phyloP scores from a whole-genome alignment of 2,888 invertebrate species.

The Phortica magna region DNA sequence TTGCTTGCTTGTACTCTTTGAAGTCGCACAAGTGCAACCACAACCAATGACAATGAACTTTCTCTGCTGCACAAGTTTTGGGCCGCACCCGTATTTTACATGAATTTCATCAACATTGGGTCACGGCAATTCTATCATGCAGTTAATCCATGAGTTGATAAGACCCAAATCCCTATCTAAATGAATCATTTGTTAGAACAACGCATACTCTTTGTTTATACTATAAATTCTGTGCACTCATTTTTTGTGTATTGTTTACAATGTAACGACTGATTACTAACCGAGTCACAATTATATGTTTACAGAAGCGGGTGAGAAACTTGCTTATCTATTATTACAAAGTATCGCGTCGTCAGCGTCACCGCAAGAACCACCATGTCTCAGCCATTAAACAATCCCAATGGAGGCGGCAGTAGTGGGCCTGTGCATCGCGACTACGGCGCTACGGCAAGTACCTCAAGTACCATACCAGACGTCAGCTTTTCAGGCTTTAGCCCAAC shows the following conservation, averaged over 20 bases:
- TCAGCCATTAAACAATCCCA: constrained; percentile 69
- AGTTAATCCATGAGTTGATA: too few relatives aligned
- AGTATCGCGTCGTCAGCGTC: not conserved
- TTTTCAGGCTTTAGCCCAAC: constrained; percentile 85
- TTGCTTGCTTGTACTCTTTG: not conserved
- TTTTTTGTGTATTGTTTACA: too few relatives aligned
- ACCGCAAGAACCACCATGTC: constrained; percentile 23
- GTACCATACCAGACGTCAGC: constrained; percentile 82
- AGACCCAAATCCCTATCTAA: too few relatives aligned
- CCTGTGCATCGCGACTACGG: constrained; percentile 73
- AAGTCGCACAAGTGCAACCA: constrained; percentile 16
- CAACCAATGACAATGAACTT: not conserved
- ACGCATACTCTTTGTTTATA: too few relatives aligned
- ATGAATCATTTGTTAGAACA: too few relatives aligned
- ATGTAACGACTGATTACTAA: too few relatives aligned
- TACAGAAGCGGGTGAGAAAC: too few relatives aligned
- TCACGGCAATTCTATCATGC: too few relatives aligned
- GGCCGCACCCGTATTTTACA: too few relatives aligned
- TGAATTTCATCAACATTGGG: too few relatives aligned
- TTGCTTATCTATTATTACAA: not conserved
- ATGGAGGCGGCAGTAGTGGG: constrained; percentile 48
- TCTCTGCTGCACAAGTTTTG: not conserved
- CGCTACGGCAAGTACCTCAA: constrained; percentile 68
- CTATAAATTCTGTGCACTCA: too few relatives aligned
- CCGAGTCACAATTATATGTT: too few relatives aligned